phyloP scores from a whole-genome alignment of 1,140 invertebrate genomes.

The Ridgeia piscesae region DNA sequence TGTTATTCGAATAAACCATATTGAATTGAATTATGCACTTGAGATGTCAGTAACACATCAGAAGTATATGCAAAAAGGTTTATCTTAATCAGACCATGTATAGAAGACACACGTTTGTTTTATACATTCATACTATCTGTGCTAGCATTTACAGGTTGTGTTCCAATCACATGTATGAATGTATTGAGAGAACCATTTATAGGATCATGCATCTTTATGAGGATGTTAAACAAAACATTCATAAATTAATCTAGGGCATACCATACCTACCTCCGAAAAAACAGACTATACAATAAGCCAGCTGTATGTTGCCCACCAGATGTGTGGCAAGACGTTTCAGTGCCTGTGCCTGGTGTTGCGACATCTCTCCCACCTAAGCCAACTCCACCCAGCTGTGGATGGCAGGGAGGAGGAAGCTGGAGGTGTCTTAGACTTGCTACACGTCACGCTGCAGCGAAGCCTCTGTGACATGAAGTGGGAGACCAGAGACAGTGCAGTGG shows the following conservation, averaged over 20 bases:
- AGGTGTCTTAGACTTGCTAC: not conserved
- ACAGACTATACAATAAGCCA: not conserved
- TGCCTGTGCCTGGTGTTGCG: not conserved
- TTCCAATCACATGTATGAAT: not conserved
- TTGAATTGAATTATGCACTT: no score
- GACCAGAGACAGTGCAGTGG: constrained; percentile 33
- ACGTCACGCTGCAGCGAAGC: constrained; percentile 22
- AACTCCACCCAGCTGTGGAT: not conserved
- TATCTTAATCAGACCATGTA: not conserved
- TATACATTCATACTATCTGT: not conserved
- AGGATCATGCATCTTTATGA: not conserved
- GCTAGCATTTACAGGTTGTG: no score
- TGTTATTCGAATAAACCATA: no score
- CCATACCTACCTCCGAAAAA: not conserved
- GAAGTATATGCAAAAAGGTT: not conserved
- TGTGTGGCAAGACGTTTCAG: not conserved
- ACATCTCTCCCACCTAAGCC: not conserved
- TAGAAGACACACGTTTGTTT: not conserved
- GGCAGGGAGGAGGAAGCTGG: not conserved
- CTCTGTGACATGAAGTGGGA: constrained; percentile 33
- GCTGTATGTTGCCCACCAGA: not conserved
- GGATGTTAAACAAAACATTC: not conserved
- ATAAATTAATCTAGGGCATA: not conserved
- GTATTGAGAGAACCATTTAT: not conserved
- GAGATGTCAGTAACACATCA: not conserved